Evolutionary conservation across 2,797 vertebrate species (phyloP).

Genomic region (Helicolenus hilgendorfi): DNA sequence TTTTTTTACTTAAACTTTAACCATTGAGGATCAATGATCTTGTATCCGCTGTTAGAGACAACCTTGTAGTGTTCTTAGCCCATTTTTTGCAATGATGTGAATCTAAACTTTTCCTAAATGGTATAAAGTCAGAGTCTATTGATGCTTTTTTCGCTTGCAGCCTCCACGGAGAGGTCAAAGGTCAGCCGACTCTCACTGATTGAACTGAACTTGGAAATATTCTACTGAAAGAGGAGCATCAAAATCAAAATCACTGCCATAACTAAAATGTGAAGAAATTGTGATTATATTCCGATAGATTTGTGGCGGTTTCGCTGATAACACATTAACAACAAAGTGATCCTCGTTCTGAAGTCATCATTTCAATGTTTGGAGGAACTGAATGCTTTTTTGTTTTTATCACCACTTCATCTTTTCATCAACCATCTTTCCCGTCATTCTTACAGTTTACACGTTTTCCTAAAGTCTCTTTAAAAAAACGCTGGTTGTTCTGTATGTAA

Average conservation of each 20-base stretch:
- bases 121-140: not conserved
- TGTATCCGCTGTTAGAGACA: conserved; percentile 8
- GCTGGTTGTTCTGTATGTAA: conserved; percentile 50
- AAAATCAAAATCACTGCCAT: conserved; percentile 61
- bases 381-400: not conserved
- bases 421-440: not conserved
- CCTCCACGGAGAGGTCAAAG: conserved; percentile 1
- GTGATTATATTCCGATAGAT: not conserved
- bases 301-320: not conserved
- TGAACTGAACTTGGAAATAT: not conserved
- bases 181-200: not conserved
- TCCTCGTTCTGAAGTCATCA: conserved; percentile 33
- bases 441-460: conserved; percentile 23
- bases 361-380: conserved; percentile 51
- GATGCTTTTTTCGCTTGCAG: not conserved
- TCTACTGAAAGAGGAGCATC: not conserved
- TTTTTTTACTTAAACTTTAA: not conserved
- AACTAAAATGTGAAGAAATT: conserved; percentile 34
- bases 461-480: conserved; percentile 19
- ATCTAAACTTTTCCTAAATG: conserved; percentile 10
- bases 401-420: not conserved
- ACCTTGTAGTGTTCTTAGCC: conserved; percentile 41
- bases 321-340: conserved; percentile 34
- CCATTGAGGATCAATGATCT: not conserved
- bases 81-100: conserved; percentile 10